phyloP scores from a whole-genome alignment of 2,888 invertebrate species.

The Anoncus sp. region DNA sequence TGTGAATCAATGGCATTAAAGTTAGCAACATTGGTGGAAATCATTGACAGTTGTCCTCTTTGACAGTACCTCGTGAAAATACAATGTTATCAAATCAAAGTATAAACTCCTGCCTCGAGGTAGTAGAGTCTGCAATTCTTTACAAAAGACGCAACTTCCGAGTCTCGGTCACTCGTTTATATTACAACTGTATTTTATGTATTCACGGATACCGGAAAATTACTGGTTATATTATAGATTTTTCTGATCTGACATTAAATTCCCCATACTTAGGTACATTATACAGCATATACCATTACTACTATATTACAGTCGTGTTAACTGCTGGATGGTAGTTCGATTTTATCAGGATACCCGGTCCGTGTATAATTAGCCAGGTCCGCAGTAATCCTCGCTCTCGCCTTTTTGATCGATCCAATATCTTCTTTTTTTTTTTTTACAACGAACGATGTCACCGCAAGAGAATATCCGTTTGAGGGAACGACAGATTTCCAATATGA shows the following conservation, averaged over 20 bases:
- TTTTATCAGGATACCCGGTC: slow-evolving; percentile 12
- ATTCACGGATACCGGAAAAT: not conserved
- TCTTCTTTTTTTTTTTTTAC: not conserved
- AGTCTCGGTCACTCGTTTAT: too few relatives aligned
- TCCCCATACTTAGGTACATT: not conserved
- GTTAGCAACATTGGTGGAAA: too few relatives aligned
- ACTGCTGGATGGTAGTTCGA: not conserved
- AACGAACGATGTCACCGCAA: not conserved
- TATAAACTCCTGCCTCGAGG: too few relatives aligned
- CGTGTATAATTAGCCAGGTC: slow-evolving; percentile 5
- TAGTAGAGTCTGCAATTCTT: too few relatives aligned
- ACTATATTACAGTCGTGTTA: not conserved
- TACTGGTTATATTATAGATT: not conserved
- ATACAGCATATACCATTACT: not conserved
- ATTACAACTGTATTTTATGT: not conserved
- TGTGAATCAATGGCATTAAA: too few relatives aligned
- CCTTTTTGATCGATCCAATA: not conserved
- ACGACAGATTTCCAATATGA: slow-evolving; percentile 9
- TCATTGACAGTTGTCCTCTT: too few relatives aligned
- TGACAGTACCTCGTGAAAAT: too few relatives aligned
- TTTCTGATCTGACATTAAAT: not conserved
- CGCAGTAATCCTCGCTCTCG: not conserved
- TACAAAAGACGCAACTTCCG: too few relatives aligned
- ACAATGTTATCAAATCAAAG: too few relatives aligned
- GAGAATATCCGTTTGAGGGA: not conserved